Base-by-base conservation (phyloP, 1,140 invertebrate genomes). In the Chelonus insularis region DNA sequence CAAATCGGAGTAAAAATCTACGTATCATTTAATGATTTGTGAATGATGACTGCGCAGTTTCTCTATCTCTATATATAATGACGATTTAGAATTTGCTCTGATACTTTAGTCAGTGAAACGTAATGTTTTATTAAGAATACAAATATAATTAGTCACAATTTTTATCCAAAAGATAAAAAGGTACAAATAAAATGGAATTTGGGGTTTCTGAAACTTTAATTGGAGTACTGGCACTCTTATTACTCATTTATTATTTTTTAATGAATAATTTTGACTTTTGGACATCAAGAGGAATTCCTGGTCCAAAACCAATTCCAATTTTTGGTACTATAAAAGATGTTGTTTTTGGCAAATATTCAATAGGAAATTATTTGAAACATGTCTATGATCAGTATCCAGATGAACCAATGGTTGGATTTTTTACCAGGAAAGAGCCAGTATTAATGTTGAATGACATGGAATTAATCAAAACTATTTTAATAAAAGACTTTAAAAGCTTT, bases 401-500 rank as follows among this genome's bases (percentile, higher is more conserved):
- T 43, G 58, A 61, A 23, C 47, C 55, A 5, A 20, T 58, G 12
- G 12, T 57, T 14, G 63, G 63, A 36, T 25, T 65, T 2, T 65
- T 39, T 54, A 29, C 51, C 4, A 64, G 77, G 12, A 62, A 66
- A 9, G 70, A 51, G 1, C 81, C 82, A 0, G 29, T 73, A 3
- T 57, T 84, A 0, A 55, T 84, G 0, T 0, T 84, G 0, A 67
- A 64, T 12, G 83, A 85, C 64, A 74, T 76, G 0, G 76, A 84
- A 2, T 11, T 82, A 3, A 79, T 84, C 4, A 83, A 80, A 41
- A 63, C 75, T 1, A 61, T 86, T 2, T 25, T 84, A 4, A 81
- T 85, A 1, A 84, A 80, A 63, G 79, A 84, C 50, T 85, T 85
- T 51, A 65, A 74, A 0, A 68, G 69, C 32, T 85, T 85, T 29